These are phyloP conservation scores for Siniperca knerii DNA, from an alignment of 2,113 vertebrate species.

Conservation along the genomic window DNA sequence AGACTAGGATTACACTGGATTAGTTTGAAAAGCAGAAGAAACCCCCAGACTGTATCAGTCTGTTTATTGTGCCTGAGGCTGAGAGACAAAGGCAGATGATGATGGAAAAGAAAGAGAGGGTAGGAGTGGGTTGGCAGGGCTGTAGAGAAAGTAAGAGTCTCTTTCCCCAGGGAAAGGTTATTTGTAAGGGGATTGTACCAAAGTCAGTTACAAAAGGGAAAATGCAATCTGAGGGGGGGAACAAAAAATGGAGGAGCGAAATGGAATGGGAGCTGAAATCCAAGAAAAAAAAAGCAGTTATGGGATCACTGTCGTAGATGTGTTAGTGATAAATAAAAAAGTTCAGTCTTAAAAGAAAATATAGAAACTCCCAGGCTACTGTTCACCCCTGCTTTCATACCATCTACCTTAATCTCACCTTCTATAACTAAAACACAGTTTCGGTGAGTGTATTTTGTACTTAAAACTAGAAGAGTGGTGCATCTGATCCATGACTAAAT, in stretches of 20 bases:
- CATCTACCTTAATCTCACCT: not conserved
- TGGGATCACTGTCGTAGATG: constrained; percentile 40
- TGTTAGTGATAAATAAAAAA: constrained; percentile 57
- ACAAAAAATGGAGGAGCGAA: constrained; percentile 19
- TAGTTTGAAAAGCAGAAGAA: constrained; percentile 56
- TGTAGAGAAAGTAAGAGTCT: constrained; percentile 52
- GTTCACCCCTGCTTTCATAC: constrained; percentile 1
- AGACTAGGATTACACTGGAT: constrained; percentile 71
- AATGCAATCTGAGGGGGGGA: constrained; percentile 56
- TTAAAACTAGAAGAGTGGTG: not conserved
- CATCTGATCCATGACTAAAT: constrained; percentile 16
- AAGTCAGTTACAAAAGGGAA: constrained; percentile 71
- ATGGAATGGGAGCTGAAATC: constrained; percentile 55
- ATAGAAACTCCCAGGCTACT: constrained; percentile 6
- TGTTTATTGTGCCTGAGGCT: constrained; percentile 56
- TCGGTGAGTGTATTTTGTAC: not conserved
- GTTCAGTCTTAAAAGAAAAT: constrained; percentile 37
- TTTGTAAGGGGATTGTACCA: constrained; percentile 77
- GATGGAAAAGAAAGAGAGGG: constrained; percentile 41
- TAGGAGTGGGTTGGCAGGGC: constrained; percentile 39
- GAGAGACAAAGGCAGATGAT: constrained; percentile 59
- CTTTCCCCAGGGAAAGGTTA: constrained; percentile 71
- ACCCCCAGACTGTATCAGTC: constrained; percentile 54
- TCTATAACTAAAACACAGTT: not conserved
- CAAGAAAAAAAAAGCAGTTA: constrained; percentile 33